These are phyloP conservation scores for Simalia tracyae DNA, from an alignment of 2,797 vertebrate species.

Conservation along the genomic window DNA sequence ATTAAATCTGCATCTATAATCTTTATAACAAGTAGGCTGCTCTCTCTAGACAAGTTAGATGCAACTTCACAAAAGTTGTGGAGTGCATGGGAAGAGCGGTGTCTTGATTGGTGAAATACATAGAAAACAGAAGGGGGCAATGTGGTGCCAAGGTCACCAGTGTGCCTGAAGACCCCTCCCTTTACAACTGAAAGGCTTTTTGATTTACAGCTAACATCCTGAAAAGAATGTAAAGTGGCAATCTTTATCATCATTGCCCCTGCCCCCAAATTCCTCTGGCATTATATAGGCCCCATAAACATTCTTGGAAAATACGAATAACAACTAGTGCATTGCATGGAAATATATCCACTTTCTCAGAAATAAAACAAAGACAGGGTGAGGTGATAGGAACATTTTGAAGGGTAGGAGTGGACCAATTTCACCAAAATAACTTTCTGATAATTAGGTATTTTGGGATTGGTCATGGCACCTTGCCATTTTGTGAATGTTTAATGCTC, in stretches of 20 bases:
- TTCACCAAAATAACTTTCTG: neutral
- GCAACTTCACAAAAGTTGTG: neutral
- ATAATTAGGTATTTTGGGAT: neutral
- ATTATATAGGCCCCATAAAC: neutral
- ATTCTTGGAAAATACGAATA: neutral
- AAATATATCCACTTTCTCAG: neutral
- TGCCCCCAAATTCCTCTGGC: neutral
- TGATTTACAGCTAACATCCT: neutral
- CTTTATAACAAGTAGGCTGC: neutral
- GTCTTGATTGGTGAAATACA: neutral
- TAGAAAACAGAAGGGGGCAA: neutral
- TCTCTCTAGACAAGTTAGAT: neutral
- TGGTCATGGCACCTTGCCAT: neutral
- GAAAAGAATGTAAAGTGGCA: neutral
- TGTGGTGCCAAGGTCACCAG: neutral
- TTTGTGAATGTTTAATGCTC: neutral
- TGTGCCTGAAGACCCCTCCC: neutral
- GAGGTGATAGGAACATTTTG: neutral
- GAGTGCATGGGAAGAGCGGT: neutral
- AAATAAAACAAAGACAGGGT: neutral
- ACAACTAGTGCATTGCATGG: neutral
- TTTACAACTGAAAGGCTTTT: neutral
- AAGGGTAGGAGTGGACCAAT: neutral
- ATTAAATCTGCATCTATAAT: slow-evolving; percentile 23
- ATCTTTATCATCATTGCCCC: neutral